Evolutionary conservation across 2,113 vertebrate species (phyloP).

Genomic region (Xiphophorus hellerii): DNA sequence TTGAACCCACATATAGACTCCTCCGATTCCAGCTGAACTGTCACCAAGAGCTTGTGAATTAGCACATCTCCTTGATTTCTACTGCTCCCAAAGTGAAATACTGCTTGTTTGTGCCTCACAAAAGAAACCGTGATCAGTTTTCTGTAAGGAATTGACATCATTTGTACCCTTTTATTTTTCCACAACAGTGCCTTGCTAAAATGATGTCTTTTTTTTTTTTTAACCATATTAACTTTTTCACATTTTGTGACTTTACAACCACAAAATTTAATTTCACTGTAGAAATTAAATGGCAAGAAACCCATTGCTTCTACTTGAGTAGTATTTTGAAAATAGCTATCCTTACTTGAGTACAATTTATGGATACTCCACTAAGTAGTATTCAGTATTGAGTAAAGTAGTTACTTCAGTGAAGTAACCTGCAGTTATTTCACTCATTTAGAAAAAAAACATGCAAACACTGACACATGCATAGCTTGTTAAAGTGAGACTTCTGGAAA

Average conservation of each 20-base stretch:
- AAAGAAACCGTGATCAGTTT: constrained; percentile 7
- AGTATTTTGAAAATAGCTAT: too few species aligned
- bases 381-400: too few species aligned
- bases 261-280: neutral
- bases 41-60: constrained; percentile 34
- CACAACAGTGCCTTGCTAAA: neutral
- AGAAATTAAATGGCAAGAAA: too few species aligned
- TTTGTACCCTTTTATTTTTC: neutral
- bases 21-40: constrained; percentile 24
- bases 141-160: neutral
- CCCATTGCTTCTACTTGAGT: too few species aligned
- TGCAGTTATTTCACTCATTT: too few species aligned
- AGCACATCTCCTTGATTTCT: neutral
- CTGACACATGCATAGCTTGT: too few species aligned
- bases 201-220: too few species aligned
- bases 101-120: constrained; percentile 1
- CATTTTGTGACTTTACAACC: neutral
- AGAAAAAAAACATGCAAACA: too few species aligned
- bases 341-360: too few species aligned
- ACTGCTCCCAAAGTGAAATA: constrained; percentile 5
- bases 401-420: too few species aligned
- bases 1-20: constrained; percentile 31
- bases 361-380: too few species aligned
- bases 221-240: neutral
- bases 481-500: too few species aligned